Evolutionary conservation across 2,888 invertebrate genomes (phyloP).

Genomic region (Philonicus albiceps): DNA sequence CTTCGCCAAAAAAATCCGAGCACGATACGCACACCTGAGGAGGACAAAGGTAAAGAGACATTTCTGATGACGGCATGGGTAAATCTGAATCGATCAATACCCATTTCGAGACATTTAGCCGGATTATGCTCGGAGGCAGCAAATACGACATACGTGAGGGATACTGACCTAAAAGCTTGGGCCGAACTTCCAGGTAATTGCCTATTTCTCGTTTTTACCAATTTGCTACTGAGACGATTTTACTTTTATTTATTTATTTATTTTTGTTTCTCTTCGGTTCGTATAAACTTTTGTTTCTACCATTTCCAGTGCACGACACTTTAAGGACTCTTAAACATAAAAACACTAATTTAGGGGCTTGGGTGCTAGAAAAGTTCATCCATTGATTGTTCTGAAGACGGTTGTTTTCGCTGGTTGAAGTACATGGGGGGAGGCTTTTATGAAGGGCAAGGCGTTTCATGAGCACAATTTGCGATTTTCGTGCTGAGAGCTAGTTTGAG

Average conservation of each 20-base stretch:
- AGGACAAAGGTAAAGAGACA: slow-evolving; percentile 84
- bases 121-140: slow-evolving; percentile 80
- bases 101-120: slow-evolving; percentile 78
- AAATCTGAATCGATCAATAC: slow-evolving; percentile 71
- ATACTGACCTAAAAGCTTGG: slow-evolving; percentile 82
- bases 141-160: slow-evolving; percentile 78
- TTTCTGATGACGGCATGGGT: slow-evolving; percentile 86
- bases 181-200: slow-evolving; percentile 74
- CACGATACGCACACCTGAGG: slow-evolving; percentile 88
- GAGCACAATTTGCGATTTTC: not conserved
- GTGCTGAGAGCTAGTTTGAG: not conserved
- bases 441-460: not conserved
- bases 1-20: slow-evolving; percentile 89
- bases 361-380: not conserved
- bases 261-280: not conserved
- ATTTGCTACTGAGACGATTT: not conserved
- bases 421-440: not conserved
- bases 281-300: not conserved
- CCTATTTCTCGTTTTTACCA: not conserved
- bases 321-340: not conserved
- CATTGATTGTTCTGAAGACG: not conserved
- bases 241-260: not conserved
- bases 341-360: not conserved
- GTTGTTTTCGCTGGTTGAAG: not conserved
- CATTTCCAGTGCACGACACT: not conserved